phyloP scores from a whole-genome alignment of 2,113 vertebrate species.

The Urocitellus parryii region DNA sequence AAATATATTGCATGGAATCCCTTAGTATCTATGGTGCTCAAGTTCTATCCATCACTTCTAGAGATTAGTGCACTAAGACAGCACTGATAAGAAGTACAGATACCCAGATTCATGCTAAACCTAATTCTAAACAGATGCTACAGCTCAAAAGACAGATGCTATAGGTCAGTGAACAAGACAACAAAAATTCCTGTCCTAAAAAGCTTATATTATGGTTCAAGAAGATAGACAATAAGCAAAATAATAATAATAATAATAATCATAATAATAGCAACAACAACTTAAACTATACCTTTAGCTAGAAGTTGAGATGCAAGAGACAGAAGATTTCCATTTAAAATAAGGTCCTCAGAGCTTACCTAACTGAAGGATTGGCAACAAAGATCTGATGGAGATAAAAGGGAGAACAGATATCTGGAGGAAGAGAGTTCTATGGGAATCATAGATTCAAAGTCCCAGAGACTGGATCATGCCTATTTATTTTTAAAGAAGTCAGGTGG shows the following conservation, averaged over 20 bases:
- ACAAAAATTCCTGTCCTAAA: not conserved
- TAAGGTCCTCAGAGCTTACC: not conserved
- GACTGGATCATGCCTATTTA: not conserved
- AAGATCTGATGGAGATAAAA: not conserved
- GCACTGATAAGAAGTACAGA: not conserved
- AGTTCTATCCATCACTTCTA: not conserved
- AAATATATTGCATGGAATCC: not conserved
- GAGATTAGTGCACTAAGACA: not conserved
- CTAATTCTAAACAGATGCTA: constrained; percentile 32
- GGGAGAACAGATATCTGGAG: not conserved
- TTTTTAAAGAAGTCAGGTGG: not conserved
- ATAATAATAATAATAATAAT: constrained; percentile 26
- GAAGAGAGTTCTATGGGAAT: not conserved
- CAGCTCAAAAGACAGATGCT: not conserved
- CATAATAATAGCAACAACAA: no score
- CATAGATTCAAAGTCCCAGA: not conserved
- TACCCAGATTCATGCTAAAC: not conserved
- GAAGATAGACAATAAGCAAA: constrained; percentile 23
- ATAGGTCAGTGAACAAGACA: not conserved
- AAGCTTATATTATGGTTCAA: not conserved
- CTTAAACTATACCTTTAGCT: not conserved
- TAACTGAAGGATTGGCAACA: not conserved
- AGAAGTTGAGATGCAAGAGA: not conserved
- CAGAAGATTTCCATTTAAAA: constrained; percentile 10
- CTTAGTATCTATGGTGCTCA: not conserved